Evolutionary conservation across 2,113 vertebrate species (phyloP), one percentile per base, ranked within the genome.

Genomic region (Psephotus haematonotus): DNA sequence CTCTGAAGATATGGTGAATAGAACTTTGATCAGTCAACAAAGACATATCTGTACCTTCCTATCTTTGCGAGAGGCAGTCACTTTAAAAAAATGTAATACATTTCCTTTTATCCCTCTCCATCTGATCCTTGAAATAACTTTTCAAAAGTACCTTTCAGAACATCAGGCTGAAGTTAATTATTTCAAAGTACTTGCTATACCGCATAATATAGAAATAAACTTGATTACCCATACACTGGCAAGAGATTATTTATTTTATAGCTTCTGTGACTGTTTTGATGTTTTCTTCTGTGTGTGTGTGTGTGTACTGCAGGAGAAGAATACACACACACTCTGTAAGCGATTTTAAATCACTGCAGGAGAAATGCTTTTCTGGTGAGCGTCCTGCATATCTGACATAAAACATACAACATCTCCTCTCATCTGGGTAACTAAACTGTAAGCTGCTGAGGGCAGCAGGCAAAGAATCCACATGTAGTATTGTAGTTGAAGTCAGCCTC

Each of bases 121-220:
- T 81, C 72, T 84, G 53, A 90, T 90, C 88, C 85, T 68, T 44
- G 22, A 85, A 95, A n/a, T 72, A 92, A 88, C 63, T 93, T 80
- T 65, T 70, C 37, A 92, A 27, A 82, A 79, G 62, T 24, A 86
- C 47, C 44, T 86, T 72, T 92, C 82, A 83, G 63, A 88, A 86
- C 41, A 79, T 43, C 16, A 93, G 72, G 50, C 43, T 64, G 29
- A 90, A 85, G 60, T 74, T 84, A 83, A 89, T 93, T 89, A 89
- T 87, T 94, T 82, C 1, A 0, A 89, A 62, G 46, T 62, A 91
- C 35, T 22, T 80, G 20, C 57, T 86, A 90, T 19, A 74, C 35
- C 16, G 11, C 4, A 10, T 29, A 79, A 75, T 33, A 71, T 1
- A 87, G 69, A 90, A 89, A 69, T 41, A 74, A 57, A 65, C 65